These are phyloP conservation scores for Lepidochrysops patricia DNA, from an alignment of 2,888 invertebrate genomes.

Conservation along the genomic window DNA sequence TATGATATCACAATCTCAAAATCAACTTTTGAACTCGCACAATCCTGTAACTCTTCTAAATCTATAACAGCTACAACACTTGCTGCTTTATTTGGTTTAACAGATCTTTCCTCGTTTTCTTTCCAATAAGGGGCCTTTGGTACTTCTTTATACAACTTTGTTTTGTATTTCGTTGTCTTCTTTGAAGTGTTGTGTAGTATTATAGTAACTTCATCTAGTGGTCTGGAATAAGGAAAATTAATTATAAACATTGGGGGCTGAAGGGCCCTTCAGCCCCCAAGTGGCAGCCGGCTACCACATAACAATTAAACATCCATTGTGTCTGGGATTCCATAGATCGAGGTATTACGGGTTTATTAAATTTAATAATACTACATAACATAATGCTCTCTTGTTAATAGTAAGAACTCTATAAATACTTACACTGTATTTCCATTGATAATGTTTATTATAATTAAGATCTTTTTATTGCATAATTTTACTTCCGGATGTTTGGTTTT, in stretches of 20 bases:
- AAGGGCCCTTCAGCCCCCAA: too few species aligned
- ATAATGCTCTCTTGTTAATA: neutral
- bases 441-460: constrained; percentile 38
- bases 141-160: constrained; percentile 41
- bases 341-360: too few species aligned
- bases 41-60: constrained; percentile 39
- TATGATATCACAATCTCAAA: constrained; percentile 43
- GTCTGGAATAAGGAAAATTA: constrained; percentile 35
- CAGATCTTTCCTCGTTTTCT: constrained; percentile 28
- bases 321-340: too few species aligned
- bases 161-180: constrained; percentile 39
- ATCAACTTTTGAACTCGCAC: constrained; percentile 35
- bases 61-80: constrained; percentile 37
- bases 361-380: too few species aligned
- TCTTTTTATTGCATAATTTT: constrained; percentile 47
- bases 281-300: too few species aligned
- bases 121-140: constrained; percentile 38
- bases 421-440: constrained; percentile 41
- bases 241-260: neutral
- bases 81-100: constrained; percentile 29
- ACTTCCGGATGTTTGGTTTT: constrained; percentile 37
- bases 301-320: too few species aligned
- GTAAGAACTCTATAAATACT: constrained; percentile 29
- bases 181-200: constrained; percentile 34
- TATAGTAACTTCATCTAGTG: constrained; percentile 39